Conservation (phyloP, 2,113 vertebrate genomes). For the Coptodon rendalli region DNA sequence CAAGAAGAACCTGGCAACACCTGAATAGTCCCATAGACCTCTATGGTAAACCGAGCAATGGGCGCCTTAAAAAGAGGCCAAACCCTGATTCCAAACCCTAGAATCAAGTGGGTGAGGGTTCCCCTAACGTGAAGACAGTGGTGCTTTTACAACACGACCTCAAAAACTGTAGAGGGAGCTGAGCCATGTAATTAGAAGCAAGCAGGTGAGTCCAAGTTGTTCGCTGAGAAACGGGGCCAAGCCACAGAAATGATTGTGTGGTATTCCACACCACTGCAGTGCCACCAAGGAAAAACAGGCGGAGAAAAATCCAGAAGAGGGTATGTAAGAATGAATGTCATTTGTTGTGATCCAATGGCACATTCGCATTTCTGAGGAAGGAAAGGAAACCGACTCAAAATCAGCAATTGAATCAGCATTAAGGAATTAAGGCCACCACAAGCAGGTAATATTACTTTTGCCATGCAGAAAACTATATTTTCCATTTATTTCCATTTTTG, state of each 20-base stretch:
- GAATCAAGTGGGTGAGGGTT: constrained; percentile 6
- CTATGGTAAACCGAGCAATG: constrained; percentile 16
- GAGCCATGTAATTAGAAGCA: constrained; percentile 36
- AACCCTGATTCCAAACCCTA: constrained; percentile 7
- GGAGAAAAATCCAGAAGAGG: not conserved
- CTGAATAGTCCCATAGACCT: constrained; percentile 44
- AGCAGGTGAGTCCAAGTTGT: constrained; percentile 53
- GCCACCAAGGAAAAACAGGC: not conserved
- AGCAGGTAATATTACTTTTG: not conserved
- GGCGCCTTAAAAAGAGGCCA: constrained; percentile 6
- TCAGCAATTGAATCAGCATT: not conserved
- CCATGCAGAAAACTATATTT: not conserved
- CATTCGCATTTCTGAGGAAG: not conserved
- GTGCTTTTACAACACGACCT: constrained; percentile 34
- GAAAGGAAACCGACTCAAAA: not conserved
- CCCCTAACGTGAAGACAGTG: constrained; percentile 15
- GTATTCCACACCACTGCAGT: not conserved
- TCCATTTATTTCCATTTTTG: not conserved
- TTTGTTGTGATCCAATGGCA: not conserved
- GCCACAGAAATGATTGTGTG: constrained; percentile 33
- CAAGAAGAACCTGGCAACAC: constrained; percentile 33
- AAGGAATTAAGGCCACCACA: not conserved
- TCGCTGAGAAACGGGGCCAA: not conserved
- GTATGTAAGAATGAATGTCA: not conserved
- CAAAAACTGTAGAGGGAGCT: constrained; percentile 1